These are phyloP conservation scores for Xiphophorus maculatus DNA, from an alignment of 2,113 vertebrate genomes.

Conservation along the genomic window DNA sequence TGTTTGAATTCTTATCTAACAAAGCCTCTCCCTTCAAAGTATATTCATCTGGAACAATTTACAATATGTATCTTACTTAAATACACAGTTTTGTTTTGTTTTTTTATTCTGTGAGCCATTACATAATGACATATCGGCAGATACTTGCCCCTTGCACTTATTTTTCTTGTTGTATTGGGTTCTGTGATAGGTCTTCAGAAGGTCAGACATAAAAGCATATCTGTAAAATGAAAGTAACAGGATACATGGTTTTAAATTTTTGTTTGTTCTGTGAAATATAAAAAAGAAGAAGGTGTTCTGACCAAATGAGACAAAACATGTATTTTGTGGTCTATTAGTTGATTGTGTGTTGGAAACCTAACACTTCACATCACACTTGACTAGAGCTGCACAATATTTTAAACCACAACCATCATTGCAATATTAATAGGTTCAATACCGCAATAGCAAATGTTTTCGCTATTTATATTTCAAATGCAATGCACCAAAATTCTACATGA, in stretches of 20 bases:
- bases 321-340: neutral
- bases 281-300: neutral
- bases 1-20: too few relatives aligned
- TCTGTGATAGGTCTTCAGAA: neutral
- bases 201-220: neutral
- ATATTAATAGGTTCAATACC: neutral
- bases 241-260: neutral
- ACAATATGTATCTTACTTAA: neutral
- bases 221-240: neutral
- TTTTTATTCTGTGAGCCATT: too few relatives aligned
- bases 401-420: neutral
- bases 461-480: neutral
- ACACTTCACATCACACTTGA: too few relatives aligned
- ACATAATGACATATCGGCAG: too few relatives aligned
- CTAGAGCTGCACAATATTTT: too few relatives aligned
- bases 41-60: too few relatives aligned
- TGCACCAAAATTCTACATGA: too few relatives aligned
- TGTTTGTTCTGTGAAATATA: too few relatives aligned
- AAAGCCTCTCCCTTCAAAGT: too few relatives aligned
- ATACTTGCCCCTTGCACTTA: neutral
- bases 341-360: neutral
- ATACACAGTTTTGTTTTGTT: neutral
- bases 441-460: neutral
- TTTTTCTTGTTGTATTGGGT: neutral
- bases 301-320: neutral